phyloP scores from a whole-genome alignment of 2,113 vertebrate genomes.

The Chaetodon trifascialis region DNA sequence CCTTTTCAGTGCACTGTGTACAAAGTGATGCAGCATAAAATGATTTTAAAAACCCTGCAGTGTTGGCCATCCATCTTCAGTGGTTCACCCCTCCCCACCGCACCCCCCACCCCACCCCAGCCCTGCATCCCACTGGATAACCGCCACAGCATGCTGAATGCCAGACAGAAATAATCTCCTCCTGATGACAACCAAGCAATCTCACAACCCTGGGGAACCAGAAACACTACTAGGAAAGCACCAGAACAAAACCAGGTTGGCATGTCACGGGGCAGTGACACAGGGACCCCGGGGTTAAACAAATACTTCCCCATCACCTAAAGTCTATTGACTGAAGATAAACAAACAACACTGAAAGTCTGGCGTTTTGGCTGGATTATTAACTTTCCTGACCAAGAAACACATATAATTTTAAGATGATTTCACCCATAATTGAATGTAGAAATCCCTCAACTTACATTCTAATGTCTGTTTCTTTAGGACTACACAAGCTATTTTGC shows the following conservation, averaged over 20 bases:
- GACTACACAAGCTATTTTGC: background rate
- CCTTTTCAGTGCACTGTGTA: slow-evolving; percentile 35
- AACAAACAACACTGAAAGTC: slow-evolving; percentile 13
- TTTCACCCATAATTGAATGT: background rate
- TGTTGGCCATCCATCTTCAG: slow-evolving; percentile 59
- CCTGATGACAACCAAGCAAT: slow-evolving; percentile 71
- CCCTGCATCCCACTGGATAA: slow-evolving; percentile 61
- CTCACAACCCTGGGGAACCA: slow-evolving; percentile 55
- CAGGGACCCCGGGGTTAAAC: slow-evolving; percentile 37
- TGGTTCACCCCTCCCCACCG: slow-evolving; percentile 23
- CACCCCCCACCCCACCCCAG: slow-evolving; percentile 21
- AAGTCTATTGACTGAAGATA: slow-evolving; percentile 20
- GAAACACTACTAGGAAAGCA: slow-evolving; percentile 54
- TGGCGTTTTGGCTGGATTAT: background rate
- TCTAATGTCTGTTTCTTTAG: no score
- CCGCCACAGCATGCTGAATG: slow-evolving; percentile 65
- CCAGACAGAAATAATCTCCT: slow-evolving; percentile 78
- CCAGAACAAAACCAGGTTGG: slow-evolving; percentile 59
- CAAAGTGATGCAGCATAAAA: slow-evolving; percentile 59
- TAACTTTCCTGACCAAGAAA: slow-evolving; percentile 1
- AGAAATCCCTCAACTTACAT: background rate
- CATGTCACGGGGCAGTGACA: slow-evolving; percentile 52
- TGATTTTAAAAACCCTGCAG: slow-evolving; percentile 47
- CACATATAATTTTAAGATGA: background rate
- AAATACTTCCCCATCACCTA: slow-evolving; percentile 38